Evolutionary conservation across 2,113 vertebrate species (phyloP).

Genomic region (Toxotes chatareus): DNA sequence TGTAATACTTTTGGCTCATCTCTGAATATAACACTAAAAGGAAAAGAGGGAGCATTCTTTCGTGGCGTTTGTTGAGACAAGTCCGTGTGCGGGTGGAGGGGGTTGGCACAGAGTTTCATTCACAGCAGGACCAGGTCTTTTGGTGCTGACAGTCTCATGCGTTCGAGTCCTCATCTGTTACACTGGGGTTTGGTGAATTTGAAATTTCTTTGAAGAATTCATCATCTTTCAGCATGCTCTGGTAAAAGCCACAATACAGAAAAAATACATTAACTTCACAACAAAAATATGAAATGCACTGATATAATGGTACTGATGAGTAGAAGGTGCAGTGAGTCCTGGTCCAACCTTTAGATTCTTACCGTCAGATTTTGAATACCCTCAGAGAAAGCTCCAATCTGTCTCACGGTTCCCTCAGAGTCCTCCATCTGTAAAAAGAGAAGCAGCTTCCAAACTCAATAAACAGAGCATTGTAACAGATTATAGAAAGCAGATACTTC

Average conservation of each 20-base stretch:
- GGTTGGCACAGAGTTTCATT: constrained; percentile 72
- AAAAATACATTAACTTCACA: neutral
- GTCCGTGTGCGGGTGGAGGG: constrained; percentile 42
- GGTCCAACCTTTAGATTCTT: constrained; percentile 57
- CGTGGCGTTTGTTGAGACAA: constrained; percentile 21
- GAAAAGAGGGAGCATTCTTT: constrained; percentile 35
- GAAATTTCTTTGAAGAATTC: constrained; percentile 94
- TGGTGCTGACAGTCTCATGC: constrained; percentile 82
- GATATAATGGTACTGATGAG: neutral
- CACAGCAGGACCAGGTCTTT: constrained; percentile 71
- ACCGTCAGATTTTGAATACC: constrained; percentile 99
- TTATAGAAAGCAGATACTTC: neutral
- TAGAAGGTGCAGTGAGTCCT: no score
- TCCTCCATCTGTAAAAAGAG: constrained; percentile 93
- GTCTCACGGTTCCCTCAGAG: constrained; percentile 97
- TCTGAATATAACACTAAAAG: constrained; percentile 47
- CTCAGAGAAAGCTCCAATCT: constrained; percentile 97
- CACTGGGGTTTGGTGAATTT: constrained; percentile 89
- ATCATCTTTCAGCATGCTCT: constrained; percentile 99
- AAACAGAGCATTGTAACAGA: neutral
- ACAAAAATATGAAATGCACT: neutral
- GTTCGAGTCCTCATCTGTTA: constrained; percentile 93
- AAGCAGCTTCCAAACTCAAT: neutral
- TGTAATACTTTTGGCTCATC: constrained; percentile 66
- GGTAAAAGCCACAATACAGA: constrained; percentile 48